Conservation (phyloP, 30 jellyfish, hydroid and myxozoan genomes). For the Aurelia aurita complex sp. Pacific region DNA sequence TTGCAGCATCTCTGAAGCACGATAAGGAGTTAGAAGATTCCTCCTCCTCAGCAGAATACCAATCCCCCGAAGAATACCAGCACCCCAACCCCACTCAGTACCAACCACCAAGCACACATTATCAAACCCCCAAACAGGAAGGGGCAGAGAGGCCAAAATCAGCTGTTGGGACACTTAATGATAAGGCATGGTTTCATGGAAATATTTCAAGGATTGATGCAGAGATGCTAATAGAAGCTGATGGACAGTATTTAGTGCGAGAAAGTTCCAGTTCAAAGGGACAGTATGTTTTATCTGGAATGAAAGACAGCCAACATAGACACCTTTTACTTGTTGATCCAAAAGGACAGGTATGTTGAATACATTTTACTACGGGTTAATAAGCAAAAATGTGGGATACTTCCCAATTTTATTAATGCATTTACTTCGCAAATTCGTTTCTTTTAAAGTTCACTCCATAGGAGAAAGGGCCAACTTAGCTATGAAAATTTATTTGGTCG, state of each 20-base stretch:
- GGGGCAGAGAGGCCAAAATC: conserved; percentile 39
- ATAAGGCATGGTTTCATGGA: conserved; percentile 92
- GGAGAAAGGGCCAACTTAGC: no score
- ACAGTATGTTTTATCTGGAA: conserved; percentile 78
- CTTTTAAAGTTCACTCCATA: no score
- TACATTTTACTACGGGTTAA: no score
- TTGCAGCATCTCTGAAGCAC: conserved; percentile 44
- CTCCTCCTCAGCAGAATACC: conserved; percentile 24
- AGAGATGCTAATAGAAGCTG: conserved; percentile 68
- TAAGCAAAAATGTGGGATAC: no score
- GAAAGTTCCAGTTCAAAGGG: conserved; percentile 81
- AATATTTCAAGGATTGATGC: conserved; percentile 70
- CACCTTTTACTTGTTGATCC: conserved; percentile 94
- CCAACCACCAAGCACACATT: conserved; percentile 59
- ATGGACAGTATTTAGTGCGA: conserved; percentile 94
- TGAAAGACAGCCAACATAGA: conserved; percentile 73
- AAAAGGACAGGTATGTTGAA: conserved; percentile 75
- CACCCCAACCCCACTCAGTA: conserved; percentile 39
- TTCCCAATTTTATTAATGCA: no score
- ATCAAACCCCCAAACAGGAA: conserved; percentile 28
- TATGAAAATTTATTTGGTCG: no score
- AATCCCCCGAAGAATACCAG: conserved; percentile 66
- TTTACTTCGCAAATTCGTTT: no score
- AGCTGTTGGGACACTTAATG: conserved; percentile 41
- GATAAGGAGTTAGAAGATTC: background rate